phyloP scores from a whole-genome alignment of 1,140 invertebrate genomes.

The Oreohelix idahoensis region DNA sequence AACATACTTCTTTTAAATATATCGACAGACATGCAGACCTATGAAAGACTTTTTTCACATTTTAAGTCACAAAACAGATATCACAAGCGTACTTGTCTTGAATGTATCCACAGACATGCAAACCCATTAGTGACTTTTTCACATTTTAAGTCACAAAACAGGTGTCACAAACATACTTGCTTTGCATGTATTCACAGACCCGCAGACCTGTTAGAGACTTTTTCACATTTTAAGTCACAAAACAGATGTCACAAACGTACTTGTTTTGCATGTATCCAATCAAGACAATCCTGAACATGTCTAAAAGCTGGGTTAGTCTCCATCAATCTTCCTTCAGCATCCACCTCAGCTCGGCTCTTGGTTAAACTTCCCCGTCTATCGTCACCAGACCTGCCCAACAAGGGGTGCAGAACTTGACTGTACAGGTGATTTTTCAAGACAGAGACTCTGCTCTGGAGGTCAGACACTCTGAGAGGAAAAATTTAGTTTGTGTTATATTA shows the following conservation, averaged over 20 bases:
- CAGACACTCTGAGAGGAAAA: conserved; percentile 81
- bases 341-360: conserved; percentile 60
- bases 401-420: conserved; percentile 81
- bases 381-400: conserved; percentile 78
- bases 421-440: conserved; percentile 89
- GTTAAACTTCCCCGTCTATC: conserved; percentile 53
- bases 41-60: no score
- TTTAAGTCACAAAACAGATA: no score
- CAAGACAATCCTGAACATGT: conserved; percentile 85
- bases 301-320: conserved; percentile 94
- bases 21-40: no score
- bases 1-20: no score
- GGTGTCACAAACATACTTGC: conserved; percentile 76
- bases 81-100: no score
- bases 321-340: conserved; percentile 90
- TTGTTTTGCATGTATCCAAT: conserved; percentile 94
- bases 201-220: no score
- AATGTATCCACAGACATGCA: no score
- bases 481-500: no score
- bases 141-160: no score
- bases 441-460: conserved; percentile 93
- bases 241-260: conserved; percentile 70
- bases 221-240: no score
- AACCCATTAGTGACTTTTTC: no score
- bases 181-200: conserved; percentile 96